Percentiles rank a stretch among this genome's conserved stretches.
Evolutionary conservation across 2,888 invertebrate species (phyloP).

Genomic region (Ophonus ardosiacus): DNA sequence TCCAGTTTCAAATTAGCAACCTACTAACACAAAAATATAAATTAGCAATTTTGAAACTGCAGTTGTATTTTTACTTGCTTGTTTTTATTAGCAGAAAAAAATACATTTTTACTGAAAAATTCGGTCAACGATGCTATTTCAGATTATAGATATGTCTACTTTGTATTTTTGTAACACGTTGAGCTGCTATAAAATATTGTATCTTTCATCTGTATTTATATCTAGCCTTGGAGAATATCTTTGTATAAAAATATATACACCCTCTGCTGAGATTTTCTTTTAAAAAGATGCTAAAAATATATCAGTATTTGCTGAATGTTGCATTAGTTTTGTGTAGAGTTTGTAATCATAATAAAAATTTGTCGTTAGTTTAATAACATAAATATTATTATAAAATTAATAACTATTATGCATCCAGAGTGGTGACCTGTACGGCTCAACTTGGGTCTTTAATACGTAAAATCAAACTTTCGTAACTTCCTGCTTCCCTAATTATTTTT

Average conservation of each 20-base stretch:
- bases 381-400: background rate
- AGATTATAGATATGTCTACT: slow-evolving; percentile 13
- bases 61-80: slow-evolving; percentile 13
- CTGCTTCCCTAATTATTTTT: too few species aligned
- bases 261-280: background rate
- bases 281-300: background rate
- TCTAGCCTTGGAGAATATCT: slow-evolving; percentile 1
- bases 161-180: slow-evolving; percentile 17
- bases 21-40: slow-evolving; percentile 27
- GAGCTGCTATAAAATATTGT: background rate
- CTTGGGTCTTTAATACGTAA: too few species aligned
- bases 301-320: background rate
- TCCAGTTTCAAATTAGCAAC: slow-evolving; percentile 16
- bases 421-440: too few species aligned
- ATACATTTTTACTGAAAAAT: slow-evolving; percentile 18
- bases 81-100: background rate
- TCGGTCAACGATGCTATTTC: slow-evolving; percentile 31
- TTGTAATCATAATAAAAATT: background rate
- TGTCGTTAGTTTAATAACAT: background rate
- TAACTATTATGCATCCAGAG: too few species aligned
- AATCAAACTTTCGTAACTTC: too few species aligned
- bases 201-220: background rate
- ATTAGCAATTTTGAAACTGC: slow-evolving; percentile 21
- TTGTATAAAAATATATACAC: background rate
- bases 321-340: background rate